phyloP scores from a whole-genome alignment of 2,113 vertebrate species.

The Thunnus thynnus region DNA sequence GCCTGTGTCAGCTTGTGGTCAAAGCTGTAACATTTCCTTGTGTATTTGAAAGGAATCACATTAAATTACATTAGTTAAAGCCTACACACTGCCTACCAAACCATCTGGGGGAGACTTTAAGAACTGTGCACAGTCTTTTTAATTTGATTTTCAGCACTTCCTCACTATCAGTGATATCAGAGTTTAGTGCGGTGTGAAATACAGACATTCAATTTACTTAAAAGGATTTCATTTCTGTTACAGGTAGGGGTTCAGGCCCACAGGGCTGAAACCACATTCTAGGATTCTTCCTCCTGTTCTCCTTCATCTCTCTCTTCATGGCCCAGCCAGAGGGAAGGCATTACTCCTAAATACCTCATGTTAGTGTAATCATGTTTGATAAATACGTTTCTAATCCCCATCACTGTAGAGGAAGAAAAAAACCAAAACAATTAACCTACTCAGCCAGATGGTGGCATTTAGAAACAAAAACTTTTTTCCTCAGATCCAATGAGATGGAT shows the following conservation, averaged over 20 bases:
- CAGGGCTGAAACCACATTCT: not conserved
- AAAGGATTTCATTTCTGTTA: slow-evolving; percentile 1
- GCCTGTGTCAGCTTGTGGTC: not conserved
- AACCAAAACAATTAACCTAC: not conserved
- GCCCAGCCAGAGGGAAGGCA: not conserved
- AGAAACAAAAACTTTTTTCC: not conserved
- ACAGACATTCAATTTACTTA: not conserved
- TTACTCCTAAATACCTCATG: not conserved
- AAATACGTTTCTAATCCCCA: slow-evolving; percentile 1
- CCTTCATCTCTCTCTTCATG: not conserved
- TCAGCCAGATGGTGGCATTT: slow-evolving; percentile 11
- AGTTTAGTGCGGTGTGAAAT: not conserved
- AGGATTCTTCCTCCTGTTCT: not conserved
- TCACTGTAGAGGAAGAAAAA: not conserved
- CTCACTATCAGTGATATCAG: not conserved
- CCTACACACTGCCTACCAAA: not conserved
- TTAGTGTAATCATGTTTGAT: not conserved
- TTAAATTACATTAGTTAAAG: not conserved
- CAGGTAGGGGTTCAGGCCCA: slow-evolving; percentile 1
- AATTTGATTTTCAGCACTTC: not conserved
- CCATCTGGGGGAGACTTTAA: too few species aligned
- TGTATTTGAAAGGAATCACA: not conserved
- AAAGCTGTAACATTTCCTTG: too few species aligned
- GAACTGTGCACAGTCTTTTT: too few species aligned
- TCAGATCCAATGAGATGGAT: not conserved